A percentile compares a stretch with the other conserved stretches of the same genome.
phyloP scores from a whole-genome alignment of 2,888 invertebrate species.

The Gastracanthus pulcherrimus region DNA sequence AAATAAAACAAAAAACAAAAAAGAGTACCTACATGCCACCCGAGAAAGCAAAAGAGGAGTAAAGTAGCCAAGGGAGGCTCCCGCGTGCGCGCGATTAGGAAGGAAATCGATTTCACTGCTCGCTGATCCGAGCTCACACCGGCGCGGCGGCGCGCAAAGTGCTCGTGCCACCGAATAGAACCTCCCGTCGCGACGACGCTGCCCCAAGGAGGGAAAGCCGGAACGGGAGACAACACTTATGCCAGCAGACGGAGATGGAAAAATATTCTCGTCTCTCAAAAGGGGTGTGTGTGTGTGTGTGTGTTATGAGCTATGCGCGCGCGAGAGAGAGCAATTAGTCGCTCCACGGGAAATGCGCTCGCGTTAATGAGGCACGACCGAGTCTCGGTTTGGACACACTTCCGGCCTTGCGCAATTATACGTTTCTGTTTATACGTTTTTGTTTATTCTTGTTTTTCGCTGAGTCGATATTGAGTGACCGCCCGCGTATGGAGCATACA shows the following conservation, averaged over 20 bases:
- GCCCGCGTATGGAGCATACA: no score
- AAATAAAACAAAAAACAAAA: no score
- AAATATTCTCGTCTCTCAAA: neutral
- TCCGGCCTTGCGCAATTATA: no score
- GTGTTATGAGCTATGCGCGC: no score
- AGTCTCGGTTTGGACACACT: constrained; percentile 61
- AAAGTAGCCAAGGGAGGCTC: neutral
- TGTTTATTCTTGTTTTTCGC: no score
- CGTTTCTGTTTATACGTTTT: no score
- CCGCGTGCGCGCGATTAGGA: constrained; percentile 47
- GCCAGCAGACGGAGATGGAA: neutral
- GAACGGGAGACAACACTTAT: neutral
- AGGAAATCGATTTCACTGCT: constrained; percentile 65
- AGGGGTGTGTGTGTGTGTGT: constrained; percentile 18
- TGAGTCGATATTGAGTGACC: no score
- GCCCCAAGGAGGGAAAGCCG: neutral
- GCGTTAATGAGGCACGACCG: constrained; percentile 65
- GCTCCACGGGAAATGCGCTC: constrained; percentile 66
- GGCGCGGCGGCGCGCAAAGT: constrained; percentile 23
- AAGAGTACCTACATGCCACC: no score
- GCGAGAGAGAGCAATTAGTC: constrained; percentile 68
- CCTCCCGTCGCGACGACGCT: neutral
- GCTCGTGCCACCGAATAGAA: no score
- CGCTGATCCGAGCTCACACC: constrained; percentile 45
- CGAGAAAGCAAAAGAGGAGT: neutral